These are phyloP conservation scores for Drosophila lacicola DNA, from an alignment of 2,888 invertebrate genomes.

Conservation along the genomic window DNA sequence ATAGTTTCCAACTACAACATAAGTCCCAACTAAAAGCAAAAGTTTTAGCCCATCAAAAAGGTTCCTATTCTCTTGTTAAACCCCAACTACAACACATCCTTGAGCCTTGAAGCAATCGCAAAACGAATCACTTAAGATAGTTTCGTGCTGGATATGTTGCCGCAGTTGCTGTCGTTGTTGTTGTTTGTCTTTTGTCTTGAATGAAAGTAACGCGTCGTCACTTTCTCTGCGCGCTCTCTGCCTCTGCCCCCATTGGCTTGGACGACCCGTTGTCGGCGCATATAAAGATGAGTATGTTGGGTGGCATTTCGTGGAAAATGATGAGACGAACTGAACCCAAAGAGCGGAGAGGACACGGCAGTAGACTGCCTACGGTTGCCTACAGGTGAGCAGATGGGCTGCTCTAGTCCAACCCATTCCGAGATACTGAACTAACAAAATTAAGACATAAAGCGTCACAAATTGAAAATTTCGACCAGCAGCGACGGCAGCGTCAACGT, in stretches of 20 bases:
- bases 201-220: slow-evolving; percentile 66
- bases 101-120: slow-evolving; percentile 20
- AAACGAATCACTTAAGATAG: slow-evolving; percentile 20
- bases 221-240: slow-evolving; percentile 47
- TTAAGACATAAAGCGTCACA: slow-evolving; percentile 83
- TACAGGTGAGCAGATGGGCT: slow-evolving; percentile 35
- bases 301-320: slow-evolving; percentile 73
- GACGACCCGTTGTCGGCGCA: slow-evolving; percentile 34
- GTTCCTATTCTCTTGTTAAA: background rate
- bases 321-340: slow-evolving; percentile 50
- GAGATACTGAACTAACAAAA: slow-evolving; percentile 53
- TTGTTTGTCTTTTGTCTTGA: slow-evolving; percentile 50
- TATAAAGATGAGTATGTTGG: slow-evolving; percentile 70
- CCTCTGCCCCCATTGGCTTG: slow-evolving; percentile 25
- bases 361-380: background rate
- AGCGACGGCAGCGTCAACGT: slow-evolving; percentile 14
- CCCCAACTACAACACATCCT: background rate
- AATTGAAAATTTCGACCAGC: slow-evolving; percentile 82
- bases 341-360: slow-evolving; percentile 23
- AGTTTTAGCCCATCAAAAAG: too few species aligned
- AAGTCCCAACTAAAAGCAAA: too few species aligned
- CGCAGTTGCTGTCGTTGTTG: slow-evolving; percentile 22
- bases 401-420: slow-evolving; percentile 51
- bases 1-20: too few species aligned
- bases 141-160: background rate